A percentile compares a stretch with the other conserved stretches of the same genome.
These are phyloP conservation scores for Hemitrygon akajei DNA, from an alignment of 2,797 vertebrate species.

Conservation along the genomic window DNA sequence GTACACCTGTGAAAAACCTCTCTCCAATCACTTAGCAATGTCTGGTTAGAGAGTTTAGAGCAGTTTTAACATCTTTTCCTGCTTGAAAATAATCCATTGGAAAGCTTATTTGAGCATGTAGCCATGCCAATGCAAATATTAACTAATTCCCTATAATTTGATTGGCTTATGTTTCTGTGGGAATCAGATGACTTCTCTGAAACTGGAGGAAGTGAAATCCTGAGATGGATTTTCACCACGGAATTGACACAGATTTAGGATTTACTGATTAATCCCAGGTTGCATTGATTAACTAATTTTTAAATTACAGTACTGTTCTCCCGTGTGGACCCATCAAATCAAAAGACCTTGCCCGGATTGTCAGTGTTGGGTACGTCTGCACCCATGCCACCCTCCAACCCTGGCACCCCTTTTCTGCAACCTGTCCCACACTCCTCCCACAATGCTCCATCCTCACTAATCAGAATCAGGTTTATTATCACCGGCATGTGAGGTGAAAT, in stretches of 20 bases:
- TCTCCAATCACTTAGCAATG: neutral
- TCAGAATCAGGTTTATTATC: no score
- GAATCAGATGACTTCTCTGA: constrained; percentile 46
- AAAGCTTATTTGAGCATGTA: constrained; percentile 32
- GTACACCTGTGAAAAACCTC: neutral
- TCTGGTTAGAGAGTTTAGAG: neutral
- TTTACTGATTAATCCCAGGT: neutral
- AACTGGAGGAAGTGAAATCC: constrained; percentile 57
- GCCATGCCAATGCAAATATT: constrained; percentile 51
- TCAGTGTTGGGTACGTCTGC: no score
- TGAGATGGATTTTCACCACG: constrained; percentile 50
- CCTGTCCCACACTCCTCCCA: no score
- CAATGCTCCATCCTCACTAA: no score
- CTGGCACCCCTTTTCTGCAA: no score
- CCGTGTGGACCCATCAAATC: no score
- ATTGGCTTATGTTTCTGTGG: constrained; percentile 54
- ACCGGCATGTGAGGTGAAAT: no score
- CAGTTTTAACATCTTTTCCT: neutral
- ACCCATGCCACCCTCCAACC: no score
- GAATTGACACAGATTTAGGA: neutral
- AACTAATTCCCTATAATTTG: constrained; percentile 46
- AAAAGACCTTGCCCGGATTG: no score
- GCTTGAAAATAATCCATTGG: neutral
- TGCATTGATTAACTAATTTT: no score
- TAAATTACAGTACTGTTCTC: no score